A percentile compares a stretch with the other conserved stretches of the same genome.
Conservation (phyloP, 2,113 vertebrate species). For the Tylochromis polylepis region DNA sequence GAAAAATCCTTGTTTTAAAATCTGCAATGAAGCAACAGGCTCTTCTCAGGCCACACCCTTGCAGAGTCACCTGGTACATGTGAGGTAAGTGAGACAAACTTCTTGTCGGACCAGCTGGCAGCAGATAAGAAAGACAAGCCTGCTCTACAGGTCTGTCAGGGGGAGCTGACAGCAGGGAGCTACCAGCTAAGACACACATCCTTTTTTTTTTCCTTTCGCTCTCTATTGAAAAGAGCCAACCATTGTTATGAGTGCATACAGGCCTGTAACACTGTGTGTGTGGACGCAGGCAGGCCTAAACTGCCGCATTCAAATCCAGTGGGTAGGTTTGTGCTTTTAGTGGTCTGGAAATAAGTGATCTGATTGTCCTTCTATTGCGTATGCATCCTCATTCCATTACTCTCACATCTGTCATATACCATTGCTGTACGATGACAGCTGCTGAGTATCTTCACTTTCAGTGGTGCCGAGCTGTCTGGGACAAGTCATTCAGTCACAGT, state of each 20-base stretch:
- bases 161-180: constrained; percentile 11
- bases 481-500: not conserved
- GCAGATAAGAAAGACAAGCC: constrained; percentile 38
- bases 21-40: not conserved
- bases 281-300: not conserved
- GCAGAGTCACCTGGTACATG: constrained; percentile 17
- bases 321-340: not conserved
- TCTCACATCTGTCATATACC: not conserved
- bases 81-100: constrained; percentile 32
- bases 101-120: constrained; percentile 50
- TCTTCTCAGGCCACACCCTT: constrained; percentile 19
- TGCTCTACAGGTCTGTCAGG: constrained; percentile 51
- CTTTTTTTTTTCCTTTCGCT: constrained; percentile 21
- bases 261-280: not conserved
- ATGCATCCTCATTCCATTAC: not conserved
- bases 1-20: not conserved
- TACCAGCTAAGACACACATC: constrained; percentile 41
- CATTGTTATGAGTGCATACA: not conserved
- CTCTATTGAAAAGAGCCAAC: not conserved
- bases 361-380: not conserved
- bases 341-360: not conserved
- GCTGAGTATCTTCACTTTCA: not conserved
- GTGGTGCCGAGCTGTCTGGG: constrained; percentile 8
- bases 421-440: not conserved
- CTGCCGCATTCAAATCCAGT: not conserved